These are phyloP conservation scores for Syrista parreyssii DNA, from an alignment of 2,888 invertebrate species.

Conservation along the genomic window DNA sequence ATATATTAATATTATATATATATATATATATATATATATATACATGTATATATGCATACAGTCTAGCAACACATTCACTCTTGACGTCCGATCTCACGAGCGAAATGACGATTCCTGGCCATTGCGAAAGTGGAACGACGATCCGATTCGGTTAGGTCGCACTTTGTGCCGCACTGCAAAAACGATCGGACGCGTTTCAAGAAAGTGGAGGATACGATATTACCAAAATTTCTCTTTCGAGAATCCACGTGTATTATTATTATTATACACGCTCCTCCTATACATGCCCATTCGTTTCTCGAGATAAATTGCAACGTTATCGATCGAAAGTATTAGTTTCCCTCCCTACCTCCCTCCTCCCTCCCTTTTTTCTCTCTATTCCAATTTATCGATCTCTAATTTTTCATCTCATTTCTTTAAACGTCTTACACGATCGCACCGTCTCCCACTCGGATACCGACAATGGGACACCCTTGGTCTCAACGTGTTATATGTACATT, in stretches of 20 bases:
- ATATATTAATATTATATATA: neutral
- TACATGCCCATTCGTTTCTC: neutral
- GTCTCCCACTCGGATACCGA: too few relatives aligned
- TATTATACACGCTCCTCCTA: neutral
- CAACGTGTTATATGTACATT: neutral
- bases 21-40: neutral
- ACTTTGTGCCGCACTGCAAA: neutral
- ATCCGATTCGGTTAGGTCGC: neutral
- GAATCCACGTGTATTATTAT: neutral
- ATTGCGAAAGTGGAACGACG: constrained; percentile 5
- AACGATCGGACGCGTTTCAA: constrained; percentile 5
- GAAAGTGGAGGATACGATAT: neutral
- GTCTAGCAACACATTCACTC: neutral
- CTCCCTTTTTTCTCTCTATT: too few relatives aligned
- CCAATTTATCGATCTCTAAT: constrained; percentile 1
- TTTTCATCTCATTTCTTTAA: constrained; percentile 21
- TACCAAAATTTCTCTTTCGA: neutral
- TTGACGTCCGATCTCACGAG: neutral
- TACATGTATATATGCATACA: neutral
- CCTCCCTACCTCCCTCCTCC: too few relatives aligned
- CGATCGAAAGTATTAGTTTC: neutral
- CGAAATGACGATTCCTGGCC: neutral
- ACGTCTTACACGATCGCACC: constrained; percentile 13
- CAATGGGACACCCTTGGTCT: neutral
- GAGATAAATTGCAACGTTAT: neutral